A percentile compares a stretch with the other conserved stretches of the same genome.
These are phyloP conservation scores for Maccullochella peelii DNA, from an alignment of 2,113 vertebrate genomes.

Conservation along the genomic window DNA sequence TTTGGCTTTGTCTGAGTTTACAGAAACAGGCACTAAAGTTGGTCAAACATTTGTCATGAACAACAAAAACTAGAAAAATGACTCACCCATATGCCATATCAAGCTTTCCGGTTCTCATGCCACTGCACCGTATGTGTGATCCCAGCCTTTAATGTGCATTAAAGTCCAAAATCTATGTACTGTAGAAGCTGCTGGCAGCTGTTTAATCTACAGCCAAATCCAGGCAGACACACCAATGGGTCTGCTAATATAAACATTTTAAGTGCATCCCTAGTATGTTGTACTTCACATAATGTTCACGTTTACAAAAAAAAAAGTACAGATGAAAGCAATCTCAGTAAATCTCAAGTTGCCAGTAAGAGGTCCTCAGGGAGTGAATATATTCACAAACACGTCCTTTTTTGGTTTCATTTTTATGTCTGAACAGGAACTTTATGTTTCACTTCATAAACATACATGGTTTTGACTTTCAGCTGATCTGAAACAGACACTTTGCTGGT, in stretches of 20 bases:
- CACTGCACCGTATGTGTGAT: constrained; percentile 21
- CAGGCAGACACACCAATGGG: constrained; percentile 31
- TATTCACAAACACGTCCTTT: constrained; percentile 61
- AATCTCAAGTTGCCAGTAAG: constrained; percentile 45
- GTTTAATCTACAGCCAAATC: constrained; percentile 42
- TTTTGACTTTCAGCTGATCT: constrained; percentile 69
- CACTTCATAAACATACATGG: constrained; percentile 64
- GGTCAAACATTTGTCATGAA: neutral
- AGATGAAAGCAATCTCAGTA: constrained; percentile 42
- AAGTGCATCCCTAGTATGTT: constrained; percentile 21
- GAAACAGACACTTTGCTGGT: constrained; percentile 63
- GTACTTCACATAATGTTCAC: constrained; percentile 24
- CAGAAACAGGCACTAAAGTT: neutral
- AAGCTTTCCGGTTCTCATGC: neutral
- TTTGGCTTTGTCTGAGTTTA: neutral
- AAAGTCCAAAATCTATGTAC: neutral
- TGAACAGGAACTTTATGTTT: constrained; percentile 61
- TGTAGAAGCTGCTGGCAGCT: constrained; percentile 21
- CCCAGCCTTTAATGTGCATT: neutral
- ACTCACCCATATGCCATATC: neutral
- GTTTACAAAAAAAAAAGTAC: constrained; percentile 4
- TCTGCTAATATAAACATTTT: constrained; percentile 51
- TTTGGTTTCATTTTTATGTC: constrained; percentile 52
- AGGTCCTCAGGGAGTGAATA: constrained; percentile 30
- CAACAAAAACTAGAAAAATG: neutral